phyloP scores from a whole-genome alignment of 2,797 vertebrate species.

The Echiichthys vipera region DNA sequence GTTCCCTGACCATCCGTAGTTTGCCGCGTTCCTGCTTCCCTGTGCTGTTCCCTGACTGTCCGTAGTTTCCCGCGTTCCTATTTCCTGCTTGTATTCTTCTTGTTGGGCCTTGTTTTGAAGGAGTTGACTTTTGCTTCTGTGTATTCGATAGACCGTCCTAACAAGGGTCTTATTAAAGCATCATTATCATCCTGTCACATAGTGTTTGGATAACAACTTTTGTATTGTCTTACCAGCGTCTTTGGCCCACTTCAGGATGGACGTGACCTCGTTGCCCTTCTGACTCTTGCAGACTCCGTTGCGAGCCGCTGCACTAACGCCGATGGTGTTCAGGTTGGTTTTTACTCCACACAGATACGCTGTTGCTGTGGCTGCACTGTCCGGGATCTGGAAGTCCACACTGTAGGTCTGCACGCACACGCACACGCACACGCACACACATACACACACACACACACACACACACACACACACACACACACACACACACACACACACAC shows the following conservation, averaged over 20 bases:
- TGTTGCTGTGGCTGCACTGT: slow-evolving; percentile 85
- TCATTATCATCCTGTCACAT: too few species aligned
- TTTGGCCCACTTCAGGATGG: slow-evolving; percentile 87
- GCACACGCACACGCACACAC: slow-evolving; percentile 20
- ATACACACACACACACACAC: slow-evolving; percentile 23
- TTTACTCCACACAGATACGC: slow-evolving; percentile 87
- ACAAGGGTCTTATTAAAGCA: too few species aligned
- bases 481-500: slow-evolving; percentile 21
- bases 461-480: slow-evolving; percentile 23
- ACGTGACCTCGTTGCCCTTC: slow-evolving; percentile 86
- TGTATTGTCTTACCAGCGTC: slow-evolving; percentile 82
- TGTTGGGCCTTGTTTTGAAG: too few species aligned
- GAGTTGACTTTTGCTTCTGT: background rate
- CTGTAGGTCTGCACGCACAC: slow-evolving; percentile 80
- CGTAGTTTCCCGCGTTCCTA: too few species aligned
- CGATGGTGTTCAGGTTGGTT: slow-evolving; percentile 83
- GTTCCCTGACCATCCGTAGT: too few species aligned
- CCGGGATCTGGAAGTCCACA: slow-evolving; percentile 86
- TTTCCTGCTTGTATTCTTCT: too few species aligned
- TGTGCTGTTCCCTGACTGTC: too few species aligned
- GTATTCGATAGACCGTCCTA: too few species aligned
- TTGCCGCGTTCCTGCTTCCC: too few species aligned
- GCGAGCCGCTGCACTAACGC: slow-evolving; percentile 77
- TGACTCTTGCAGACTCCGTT: slow-evolving; percentile 82
- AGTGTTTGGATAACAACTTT: too few species aligned